Conservation (phyloP, 2,888 invertebrate genomes). For the Prosapia bicincta region DNA sequence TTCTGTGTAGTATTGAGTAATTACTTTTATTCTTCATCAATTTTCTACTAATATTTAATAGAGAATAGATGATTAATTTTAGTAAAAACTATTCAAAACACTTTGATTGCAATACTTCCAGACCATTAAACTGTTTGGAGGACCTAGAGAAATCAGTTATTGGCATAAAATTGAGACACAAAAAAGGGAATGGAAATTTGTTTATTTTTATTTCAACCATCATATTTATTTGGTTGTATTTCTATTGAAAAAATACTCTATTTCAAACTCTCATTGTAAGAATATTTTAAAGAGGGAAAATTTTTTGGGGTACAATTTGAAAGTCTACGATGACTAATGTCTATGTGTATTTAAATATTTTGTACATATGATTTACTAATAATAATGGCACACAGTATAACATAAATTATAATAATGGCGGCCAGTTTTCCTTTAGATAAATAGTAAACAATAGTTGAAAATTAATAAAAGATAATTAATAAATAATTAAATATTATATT, state of each 20-base stretch:
- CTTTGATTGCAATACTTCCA: background rate
- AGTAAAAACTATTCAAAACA: background rate
- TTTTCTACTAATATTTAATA: background rate
- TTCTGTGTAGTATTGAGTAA: background rate
- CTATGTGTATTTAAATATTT: conserved; percentile 33
- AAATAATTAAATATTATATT: conserved; percentile 37
- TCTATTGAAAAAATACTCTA: background rate
- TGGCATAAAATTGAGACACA: too few relatives aligned
- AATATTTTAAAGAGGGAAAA: background rate
- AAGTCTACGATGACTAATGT: conserved; percentile 1
- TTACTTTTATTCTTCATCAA: background rate
- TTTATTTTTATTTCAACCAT: too few relatives aligned
- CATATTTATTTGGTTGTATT: background rate
- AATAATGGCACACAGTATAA: conserved; percentile 32
- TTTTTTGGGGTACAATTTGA: background rate
- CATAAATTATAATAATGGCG: conserved; percentile 31
- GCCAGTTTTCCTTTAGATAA: conserved; percentile 36
- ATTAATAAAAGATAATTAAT: conserved; percentile 35
- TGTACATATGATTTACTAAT: conserved; percentile 29
- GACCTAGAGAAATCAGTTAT: background rate
- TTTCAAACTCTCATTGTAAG: background rate
- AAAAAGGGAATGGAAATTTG: too few relatives aligned
- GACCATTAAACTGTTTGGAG: background rate
- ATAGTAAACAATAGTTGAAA: conserved; percentile 39
- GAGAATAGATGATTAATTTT: background rate